Conservation (phyloP, 2,113 vertebrate genomes). For the Petroica traversi region DNA sequence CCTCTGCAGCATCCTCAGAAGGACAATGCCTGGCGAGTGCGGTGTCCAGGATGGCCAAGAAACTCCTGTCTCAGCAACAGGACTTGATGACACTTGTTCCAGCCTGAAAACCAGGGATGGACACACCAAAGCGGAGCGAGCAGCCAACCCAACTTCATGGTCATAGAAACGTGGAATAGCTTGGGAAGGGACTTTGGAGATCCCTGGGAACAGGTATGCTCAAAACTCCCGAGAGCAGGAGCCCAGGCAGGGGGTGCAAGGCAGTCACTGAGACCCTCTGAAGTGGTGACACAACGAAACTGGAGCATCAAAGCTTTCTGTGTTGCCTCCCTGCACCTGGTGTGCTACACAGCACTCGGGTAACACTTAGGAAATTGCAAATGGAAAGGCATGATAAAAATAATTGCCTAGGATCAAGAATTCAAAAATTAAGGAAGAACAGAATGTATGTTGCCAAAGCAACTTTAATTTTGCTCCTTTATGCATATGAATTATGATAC, state of each 20-base stretch:
- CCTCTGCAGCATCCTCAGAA: accelerated
- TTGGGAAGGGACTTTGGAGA: not conserved
- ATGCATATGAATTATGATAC: not conserved
- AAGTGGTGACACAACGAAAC: accelerated
- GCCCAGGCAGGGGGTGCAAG: not conserved
- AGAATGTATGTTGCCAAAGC: conserved; percentile 29
- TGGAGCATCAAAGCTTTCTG: not conserved
- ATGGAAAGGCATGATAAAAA: not conserved
- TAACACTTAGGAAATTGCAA: not conserved
- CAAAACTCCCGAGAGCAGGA: not conserved
- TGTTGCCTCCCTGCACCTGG: not conserved
- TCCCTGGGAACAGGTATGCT: not conserved
- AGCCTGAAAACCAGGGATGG: not conserved
- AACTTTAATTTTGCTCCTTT: conserved; percentile 18
- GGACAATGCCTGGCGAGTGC: accelerated
- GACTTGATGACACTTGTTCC: not conserved
- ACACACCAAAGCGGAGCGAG: accelerated
- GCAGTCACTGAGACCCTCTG: accelerated
- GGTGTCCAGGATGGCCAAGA: not conserved
- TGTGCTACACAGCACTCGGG: not conserved
- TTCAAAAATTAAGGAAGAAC: not conserved
- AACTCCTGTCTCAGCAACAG: not conserved
- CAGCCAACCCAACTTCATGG: not conserved
- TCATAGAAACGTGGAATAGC: accelerated
- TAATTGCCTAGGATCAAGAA: not conserved